phyloP scores from a whole-genome alignment of 2,113 vertebrate genomes.

The Calyptommatus sinebrachiatus region DNA sequence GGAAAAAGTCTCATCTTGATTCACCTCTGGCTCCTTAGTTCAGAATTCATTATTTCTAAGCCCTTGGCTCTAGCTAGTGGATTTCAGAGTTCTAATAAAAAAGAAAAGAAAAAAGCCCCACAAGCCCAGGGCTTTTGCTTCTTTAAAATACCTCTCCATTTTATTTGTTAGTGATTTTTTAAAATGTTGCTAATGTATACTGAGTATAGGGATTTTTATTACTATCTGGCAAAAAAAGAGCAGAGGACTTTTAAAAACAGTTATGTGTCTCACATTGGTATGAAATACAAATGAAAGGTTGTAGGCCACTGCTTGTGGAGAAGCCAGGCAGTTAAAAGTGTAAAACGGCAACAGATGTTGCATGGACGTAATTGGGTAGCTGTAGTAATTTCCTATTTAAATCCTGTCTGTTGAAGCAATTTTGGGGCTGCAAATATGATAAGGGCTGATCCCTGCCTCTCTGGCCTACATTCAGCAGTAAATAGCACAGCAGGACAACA shows the following conservation, averaged over 20 bases:
- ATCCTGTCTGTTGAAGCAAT: background rate
- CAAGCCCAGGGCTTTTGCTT: background rate
- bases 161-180: background rate
- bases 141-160: background rate
- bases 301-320: background rate
- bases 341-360: conserved; percentile 17
- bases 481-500: background rate
- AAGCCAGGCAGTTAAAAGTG: background rate
- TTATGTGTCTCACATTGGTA: no score
- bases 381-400: conserved; percentile 31
- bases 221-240: no score
- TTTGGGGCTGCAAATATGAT: conserved; percentile 14
- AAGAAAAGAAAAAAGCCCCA: background rate
- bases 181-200: no score
- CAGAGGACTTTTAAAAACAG: no score
- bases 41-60: no score
- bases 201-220: no score
- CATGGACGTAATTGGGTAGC: background rate
- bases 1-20: no score
- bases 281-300: no score
- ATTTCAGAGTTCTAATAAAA: background rate
- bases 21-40: no score
- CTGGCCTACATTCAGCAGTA: background rate
- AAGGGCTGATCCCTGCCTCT: conserved; percentile 21
- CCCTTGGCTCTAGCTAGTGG: background rate